Evolutionary conservation across 2,888 invertebrate genomes (phyloP).

Genomic region (Nephrocerus scutellatus): DNA sequence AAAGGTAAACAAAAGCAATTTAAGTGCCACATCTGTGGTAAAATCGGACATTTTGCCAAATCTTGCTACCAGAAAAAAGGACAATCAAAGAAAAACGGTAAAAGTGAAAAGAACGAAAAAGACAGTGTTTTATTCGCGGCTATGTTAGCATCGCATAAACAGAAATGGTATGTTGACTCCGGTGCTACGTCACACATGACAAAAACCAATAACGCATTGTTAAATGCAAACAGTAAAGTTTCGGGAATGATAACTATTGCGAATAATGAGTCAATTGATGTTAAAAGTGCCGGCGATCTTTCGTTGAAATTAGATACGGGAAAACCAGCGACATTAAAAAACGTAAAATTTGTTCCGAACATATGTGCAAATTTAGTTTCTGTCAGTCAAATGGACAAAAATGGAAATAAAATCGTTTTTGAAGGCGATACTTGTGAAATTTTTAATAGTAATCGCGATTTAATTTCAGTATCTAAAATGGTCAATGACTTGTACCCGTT

Average conservation of each 20-base stretch:
- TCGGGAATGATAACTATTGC: slow-evolving; percentile 14
- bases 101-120: too few species aligned
- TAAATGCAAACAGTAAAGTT: too few species aligned
- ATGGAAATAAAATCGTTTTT: slow-evolving; percentile 3
- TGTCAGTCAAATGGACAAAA: slow-evolving; percentile 1
- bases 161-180: slow-evolving; percentile 21
- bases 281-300: slow-evolving; percentile 9
- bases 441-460: not conserved
- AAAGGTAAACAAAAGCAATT: too few species aligned
- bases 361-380: slow-evolving; percentile 3
- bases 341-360: slow-evolving; percentile 1
- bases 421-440: slow-evolving; percentile 4
- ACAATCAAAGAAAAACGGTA: too few species aligned
- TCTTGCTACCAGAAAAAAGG: too few species aligned
- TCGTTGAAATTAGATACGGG: slow-evolving; percentile 10
- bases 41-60: too few species aligned
- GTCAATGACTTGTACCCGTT: too few species aligned
- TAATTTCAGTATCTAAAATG: slow-evolving; percentile 1
- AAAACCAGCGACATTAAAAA: not conserved
- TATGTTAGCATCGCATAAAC: too few species aligned
- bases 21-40: too few species aligned
- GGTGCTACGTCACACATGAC: slow-evolving; percentile 23
- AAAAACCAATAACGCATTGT: too few species aligned
- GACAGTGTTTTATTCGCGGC: too few species aligned
- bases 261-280: slow-evolving; percentile 13